Evolutionary conservation across 1,140 invertebrate species (phyloP).

Genomic region (Plutomurus gul): DNA sequence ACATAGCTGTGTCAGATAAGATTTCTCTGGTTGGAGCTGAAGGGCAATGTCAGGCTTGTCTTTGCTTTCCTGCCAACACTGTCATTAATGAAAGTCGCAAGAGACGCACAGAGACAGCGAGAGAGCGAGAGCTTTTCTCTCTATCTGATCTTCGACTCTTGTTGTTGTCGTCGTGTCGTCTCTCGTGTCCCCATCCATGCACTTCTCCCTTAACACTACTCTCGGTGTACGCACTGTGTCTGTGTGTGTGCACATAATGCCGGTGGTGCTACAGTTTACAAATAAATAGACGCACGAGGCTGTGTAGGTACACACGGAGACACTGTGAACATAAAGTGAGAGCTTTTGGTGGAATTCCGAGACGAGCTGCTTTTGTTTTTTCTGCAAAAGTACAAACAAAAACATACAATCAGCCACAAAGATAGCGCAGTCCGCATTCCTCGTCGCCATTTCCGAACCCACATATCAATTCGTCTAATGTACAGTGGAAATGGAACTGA

Average conservation of each 20-base stretch:
- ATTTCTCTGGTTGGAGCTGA: neutral
- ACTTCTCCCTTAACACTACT: too few species aligned
- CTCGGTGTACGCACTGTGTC: too few species aligned
- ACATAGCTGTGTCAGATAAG: neutral
- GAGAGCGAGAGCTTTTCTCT: too few species aligned
- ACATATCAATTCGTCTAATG: conserved; percentile 27
- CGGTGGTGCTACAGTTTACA: too few species aligned
- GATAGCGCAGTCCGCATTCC: conserved; percentile 6
- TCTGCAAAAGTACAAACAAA: conserved; percentile 26
- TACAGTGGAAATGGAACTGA: neutral
- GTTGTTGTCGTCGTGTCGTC: conserved; percentile 6
- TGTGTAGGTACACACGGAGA: too few species aligned
- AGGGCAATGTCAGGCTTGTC: conserved; percentile 24
- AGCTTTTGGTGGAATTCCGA: neutral
- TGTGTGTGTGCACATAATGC: too few species aligned
- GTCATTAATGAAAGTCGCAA: conserved; percentile 29
- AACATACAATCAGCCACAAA: conserved; percentile 29
- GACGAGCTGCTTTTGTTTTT: neutral
- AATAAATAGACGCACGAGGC: too few species aligned
- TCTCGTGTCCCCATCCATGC: neutral
- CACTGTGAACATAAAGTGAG: too few species aligned
- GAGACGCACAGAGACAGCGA: too few species aligned
- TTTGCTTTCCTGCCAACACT: conserved; percentile 26
- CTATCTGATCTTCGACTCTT: conserved; percentile 10
- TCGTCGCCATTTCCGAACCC: neutral